These are phyloP conservation scores for Drosophila sp. DNA, from an alignment of 1,140 invertebrate genomes.

Conservation along the genomic window DNA sequence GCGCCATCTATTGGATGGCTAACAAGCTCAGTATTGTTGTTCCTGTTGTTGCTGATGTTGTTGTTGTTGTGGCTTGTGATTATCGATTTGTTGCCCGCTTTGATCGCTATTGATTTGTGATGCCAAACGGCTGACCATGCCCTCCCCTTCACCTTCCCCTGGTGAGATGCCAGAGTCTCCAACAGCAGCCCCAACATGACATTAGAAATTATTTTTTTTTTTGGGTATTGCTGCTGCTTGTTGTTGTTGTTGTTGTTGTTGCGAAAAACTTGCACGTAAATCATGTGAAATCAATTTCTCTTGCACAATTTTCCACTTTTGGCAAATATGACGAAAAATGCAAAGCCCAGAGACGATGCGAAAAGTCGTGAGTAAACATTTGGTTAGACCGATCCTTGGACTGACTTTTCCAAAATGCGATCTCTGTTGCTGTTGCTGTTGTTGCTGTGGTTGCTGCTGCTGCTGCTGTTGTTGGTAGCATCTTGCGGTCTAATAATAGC, in stretches of 20 bases:
- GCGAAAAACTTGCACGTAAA: slow-evolving; percentile 73
- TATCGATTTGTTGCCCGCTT: slow-evolving; percentile 40
- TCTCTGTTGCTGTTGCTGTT: slow-evolving; percentile 24
- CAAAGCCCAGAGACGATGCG: slow-evolving; percentile 37
- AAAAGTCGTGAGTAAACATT: slow-evolving; percentile 79
- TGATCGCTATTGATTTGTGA: slow-evolving; percentile 43
- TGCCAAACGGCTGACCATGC: slow-evolving; percentile 26
- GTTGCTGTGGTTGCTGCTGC: slow-evolving; percentile 30
- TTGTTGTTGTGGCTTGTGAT: slow-evolving; percentile 39
- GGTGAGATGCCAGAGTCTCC: no score
- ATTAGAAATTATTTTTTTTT: slow-evolving; percentile 62
- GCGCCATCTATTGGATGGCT: slow-evolving; percentile 51
- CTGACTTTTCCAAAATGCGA: slow-evolving; percentile 29
- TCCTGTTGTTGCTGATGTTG: neutral
- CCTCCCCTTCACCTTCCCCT: neutral
- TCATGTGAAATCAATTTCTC: slow-evolving; percentile 81
- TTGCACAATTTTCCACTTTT: slow-evolving; percentile 79
- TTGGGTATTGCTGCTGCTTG: slow-evolving; percentile 31
- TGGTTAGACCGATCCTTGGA: slow-evolving; percentile 51
- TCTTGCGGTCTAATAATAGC: slow-evolving; percentile 77
- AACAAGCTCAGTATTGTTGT: slow-evolving; percentile 25
- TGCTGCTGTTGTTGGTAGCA: slow-evolving; percentile 66
- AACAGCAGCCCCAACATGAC: slow-evolving; percentile 57
- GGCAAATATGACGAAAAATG: slow-evolving; percentile 77
- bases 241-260: slow-evolving; percentile 31